phyloP scores from a whole-genome alignment of 2,797 vertebrate species.

The Diceros bicornis region DNA sequence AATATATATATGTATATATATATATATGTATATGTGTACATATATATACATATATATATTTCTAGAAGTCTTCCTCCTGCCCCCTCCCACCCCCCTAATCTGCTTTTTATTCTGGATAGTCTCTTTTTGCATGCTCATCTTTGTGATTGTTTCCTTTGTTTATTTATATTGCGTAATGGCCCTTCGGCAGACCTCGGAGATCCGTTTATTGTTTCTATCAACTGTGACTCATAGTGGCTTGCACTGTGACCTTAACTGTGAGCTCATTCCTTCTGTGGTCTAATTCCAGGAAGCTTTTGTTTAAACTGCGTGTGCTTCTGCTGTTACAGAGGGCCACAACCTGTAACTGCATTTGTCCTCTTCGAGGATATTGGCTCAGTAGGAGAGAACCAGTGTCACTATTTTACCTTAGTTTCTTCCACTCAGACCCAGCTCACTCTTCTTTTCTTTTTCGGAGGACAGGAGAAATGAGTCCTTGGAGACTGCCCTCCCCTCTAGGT shows the following conservation, averaged over 20 bases:
- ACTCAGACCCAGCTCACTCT: neutral
- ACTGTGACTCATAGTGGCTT: neutral
- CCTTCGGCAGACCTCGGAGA: neutral
- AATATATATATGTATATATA: neutral
- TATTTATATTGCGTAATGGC: neutral
- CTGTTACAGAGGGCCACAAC: neutral
- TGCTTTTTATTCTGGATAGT: neutral
- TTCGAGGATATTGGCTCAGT: neutral
- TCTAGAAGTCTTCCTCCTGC: neutral
- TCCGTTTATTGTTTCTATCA: neutral
- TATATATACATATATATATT: neutral
- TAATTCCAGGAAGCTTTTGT: neutral
- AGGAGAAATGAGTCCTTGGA: neutral
- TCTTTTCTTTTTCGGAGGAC: neutral
- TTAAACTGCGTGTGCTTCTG: neutral
- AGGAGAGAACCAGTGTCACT: neutral
- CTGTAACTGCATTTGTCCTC: neutral
- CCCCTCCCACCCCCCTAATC: neutral
- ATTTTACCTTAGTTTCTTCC: neutral
- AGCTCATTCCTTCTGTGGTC: neutral
- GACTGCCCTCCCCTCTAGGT: neutral
- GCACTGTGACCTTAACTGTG: neutral
- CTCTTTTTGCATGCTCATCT: neutral
- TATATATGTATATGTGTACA: neutral
- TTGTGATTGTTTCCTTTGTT: neutral